Evolutionary conservation across 2,113 vertebrate species (phyloP), one percentile per base, ranked within the genome.

Genomic region (Syngnathoides biaculeatus): DNA sequence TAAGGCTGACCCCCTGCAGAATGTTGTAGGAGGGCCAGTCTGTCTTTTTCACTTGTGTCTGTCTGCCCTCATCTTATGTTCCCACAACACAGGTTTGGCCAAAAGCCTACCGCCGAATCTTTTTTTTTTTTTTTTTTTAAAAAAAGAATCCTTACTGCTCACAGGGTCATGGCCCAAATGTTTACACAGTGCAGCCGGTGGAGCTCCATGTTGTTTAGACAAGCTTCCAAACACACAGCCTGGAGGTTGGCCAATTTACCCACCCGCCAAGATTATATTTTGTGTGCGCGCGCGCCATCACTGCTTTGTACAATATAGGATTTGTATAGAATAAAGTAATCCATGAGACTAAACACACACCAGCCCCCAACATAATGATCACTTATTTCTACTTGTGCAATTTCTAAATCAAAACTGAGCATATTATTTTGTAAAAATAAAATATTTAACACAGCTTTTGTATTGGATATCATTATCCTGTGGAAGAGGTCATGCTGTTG

Each of bases 131-230:
- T n/a, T n/a, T n/a, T n/a, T n/a, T n/a, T n/a, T n/a, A n/a, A n/a
- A n/a, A 38, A 75, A 83, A 86, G 79, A 90, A 86, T 88, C 77
- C 76, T 81, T 79, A 78, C 88, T 89, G 82, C 78, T 87, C 80
- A 24, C 50, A 26, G 85, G 87, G 89, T 93, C 90, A 81, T 82
- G 84, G 80, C 89, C 80, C 35, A 11, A 76, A 55, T 92, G 91
- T 93, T 93, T 93, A 92, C 80, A 88, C 69, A 88, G 87, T 55
- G 65, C 89, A 91, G 90, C 89, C 85, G 79, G 87, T 76, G 82
- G 87, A 87, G 82, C 83, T 88, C 84, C 71, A 60, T 85, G 67
- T 61, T 92, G 90, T 92, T 93, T 92, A 86, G 89, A 92, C 79
- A 91, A 90, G 88, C 87, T 86, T 89, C 89, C 88, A 91, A 90